Evolutionary conservation across 2,113 vertebrate species (phyloP).

Genomic region (Natator depressus): DNA sequence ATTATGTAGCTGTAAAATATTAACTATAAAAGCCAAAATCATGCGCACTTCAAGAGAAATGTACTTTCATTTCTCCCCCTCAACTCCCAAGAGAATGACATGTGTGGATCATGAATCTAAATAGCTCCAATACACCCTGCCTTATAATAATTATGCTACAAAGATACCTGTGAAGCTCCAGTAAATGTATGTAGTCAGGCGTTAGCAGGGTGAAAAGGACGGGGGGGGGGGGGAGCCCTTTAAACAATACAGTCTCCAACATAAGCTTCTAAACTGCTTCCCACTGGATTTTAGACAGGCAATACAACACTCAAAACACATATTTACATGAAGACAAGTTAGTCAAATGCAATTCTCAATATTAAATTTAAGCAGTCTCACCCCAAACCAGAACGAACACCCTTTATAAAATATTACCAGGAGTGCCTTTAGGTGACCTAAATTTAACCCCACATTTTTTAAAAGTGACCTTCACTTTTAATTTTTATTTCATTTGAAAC

Average conservation of each 20-base stretch:
- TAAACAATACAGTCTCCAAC: background rate
- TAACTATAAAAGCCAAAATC: constrained; percentile 32
- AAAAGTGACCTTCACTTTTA: background rate
- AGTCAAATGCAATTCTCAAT: background rate
- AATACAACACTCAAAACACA: background rate
- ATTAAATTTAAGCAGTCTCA: background rate
- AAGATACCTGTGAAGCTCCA: constrained; percentile 1
- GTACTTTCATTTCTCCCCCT: background rate
- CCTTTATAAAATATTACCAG: background rate
- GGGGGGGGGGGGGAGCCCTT: background rate
- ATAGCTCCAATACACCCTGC: background rate
- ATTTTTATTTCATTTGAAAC: background rate
- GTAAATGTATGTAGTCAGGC: background rate
- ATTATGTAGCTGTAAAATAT: background rate
- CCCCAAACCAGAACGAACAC: background rate
- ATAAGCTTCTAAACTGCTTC: constrained; percentile 3
- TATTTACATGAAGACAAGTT: background rate
- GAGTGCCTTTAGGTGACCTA: background rate
- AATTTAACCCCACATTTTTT: background rate
- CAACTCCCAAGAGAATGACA: constrained; percentile 33
- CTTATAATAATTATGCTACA: background rate
- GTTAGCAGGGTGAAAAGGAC: background rate
- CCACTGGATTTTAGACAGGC: background rate
- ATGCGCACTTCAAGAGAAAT: background rate
- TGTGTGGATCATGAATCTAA: constrained; percentile 20